A percentile compares a stretch with the other conserved stretches of the same genome.
These are phyloP conservation scores for Echeneis naucrates DNA, from an alignment of 2,797 vertebrate genomes.

Conservation along the genomic window DNA sequence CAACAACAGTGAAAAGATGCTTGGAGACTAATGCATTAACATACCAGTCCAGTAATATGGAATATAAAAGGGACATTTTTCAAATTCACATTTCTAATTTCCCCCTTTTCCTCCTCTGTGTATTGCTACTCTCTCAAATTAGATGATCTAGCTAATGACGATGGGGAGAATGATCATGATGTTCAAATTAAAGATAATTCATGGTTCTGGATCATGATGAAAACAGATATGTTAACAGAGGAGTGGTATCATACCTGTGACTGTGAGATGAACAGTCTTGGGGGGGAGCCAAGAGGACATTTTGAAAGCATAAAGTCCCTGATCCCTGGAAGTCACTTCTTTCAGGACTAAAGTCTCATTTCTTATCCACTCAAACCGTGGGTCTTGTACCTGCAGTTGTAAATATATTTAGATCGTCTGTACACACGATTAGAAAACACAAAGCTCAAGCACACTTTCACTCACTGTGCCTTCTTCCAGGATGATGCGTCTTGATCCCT, in stretches of 20 bases:
- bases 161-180: background rate
- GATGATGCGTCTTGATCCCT: conserved; percentile 64
- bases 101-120: no score
- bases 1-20: background rate
- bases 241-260: conserved; percentile 66
- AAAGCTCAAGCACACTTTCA: background rate
- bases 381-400: conserved; percentile 74
- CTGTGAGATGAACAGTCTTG: conserved; percentile 75
- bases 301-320: conserved; percentile 81
- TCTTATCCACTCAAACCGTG: conserved; percentile 79
- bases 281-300: conserved; percentile 74
- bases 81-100: no score
- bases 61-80: no score
- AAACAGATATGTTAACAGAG: background rate
- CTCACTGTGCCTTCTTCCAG: conserved; percentile 76
- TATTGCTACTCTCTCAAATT: no score
- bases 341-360: conserved; percentile 78
- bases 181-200: background rate
- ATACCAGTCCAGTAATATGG: no score
- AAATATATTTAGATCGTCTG: conserved; percentile 10
- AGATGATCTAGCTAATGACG: background rate
- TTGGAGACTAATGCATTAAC: no score
- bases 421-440: background rate
- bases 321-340: conserved; percentile 75
- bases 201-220: background rate